Conservation (phyloP, 1,140 invertebrate genomes). For the Drosophila ogumai region DNA sequence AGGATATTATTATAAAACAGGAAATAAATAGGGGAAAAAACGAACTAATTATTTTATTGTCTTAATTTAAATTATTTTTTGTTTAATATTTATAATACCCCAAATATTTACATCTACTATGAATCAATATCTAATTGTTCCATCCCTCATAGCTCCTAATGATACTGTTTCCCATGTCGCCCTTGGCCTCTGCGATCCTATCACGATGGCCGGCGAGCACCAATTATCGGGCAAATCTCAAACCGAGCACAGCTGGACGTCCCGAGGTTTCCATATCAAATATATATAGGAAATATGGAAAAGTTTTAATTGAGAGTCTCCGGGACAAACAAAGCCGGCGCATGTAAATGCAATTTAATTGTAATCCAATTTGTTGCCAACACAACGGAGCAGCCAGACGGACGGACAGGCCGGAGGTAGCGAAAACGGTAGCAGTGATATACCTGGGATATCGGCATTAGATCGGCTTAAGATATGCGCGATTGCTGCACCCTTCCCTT, state of each 20-base stretch:
- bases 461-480: constrained; percentile 75
- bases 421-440: constrained; percentile 61
- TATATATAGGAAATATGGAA: constrained; percentile 45
- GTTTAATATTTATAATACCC: too few relatives aligned
- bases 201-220: constrained; percentile 4
- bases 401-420: constrained; percentile 7
- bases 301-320: constrained; percentile 66
- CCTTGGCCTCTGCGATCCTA: background rate
- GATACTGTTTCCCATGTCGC: constrained; percentile 23
- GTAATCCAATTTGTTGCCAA: constrained; percentile 81
- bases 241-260: constrained; percentile 64
- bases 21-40: background rate
- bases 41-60: background rate
- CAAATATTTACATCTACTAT: constrained; percentile 21
- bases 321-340: constrained; percentile 48
- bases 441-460: constrained; percentile 69
- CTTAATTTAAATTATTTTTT: background rate
- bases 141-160: constrained; percentile 2
- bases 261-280: constrained; percentile 58
- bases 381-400: constrained; percentile 28
- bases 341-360: constrained; percentile 82
- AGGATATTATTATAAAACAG: background rate
- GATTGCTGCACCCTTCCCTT: constrained; percentile 56
- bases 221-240: constrained; percentile 62
- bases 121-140: constrained; percentile 8